Conservation (phyloP, 2,888 invertebrate genomes). For the Ypsolopha scabrella region DNA sequence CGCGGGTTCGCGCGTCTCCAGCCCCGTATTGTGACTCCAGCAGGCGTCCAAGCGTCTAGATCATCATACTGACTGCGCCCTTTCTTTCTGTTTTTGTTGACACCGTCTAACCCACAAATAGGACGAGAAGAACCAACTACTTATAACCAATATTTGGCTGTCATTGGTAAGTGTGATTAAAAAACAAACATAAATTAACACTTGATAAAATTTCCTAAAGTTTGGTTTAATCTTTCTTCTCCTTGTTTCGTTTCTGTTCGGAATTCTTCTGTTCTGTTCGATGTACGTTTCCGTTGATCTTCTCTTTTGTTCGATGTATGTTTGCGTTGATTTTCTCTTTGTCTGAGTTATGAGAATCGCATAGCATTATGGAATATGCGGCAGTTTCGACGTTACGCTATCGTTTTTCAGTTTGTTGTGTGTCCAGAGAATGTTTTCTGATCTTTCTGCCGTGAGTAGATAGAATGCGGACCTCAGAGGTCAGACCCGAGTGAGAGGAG, state of each 20-base stretch:
- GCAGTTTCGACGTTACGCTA: slow-evolving; percentile 42
- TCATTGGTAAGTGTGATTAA: slow-evolving; percentile 88
- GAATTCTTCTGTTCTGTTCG: slow-evolving; percentile 15
- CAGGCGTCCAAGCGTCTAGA: slow-evolving; percentile 47
- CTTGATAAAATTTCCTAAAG: slow-evolving; percentile 46
- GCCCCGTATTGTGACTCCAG: slow-evolving; percentile 25
- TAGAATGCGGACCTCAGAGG: slow-evolving; percentile 21
- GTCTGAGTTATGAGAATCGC: slow-evolving; percentile 53
- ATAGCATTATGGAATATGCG: slow-evolving; percentile 67
- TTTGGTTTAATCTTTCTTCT: slow-evolving; percentile 29
- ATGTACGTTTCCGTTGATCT: slow-evolving; percentile 24
- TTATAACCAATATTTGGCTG: slow-evolving; percentile 95
- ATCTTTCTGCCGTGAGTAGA: slow-evolving; percentile 38
- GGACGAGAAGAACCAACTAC: slow-evolving; percentile 97
- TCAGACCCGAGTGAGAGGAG: too few species aligned
- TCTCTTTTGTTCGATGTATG: slow-evolving; percentile 23
- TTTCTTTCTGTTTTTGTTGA: slow-evolving; percentile 79
- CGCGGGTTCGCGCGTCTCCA: slow-evolving; percentile 29
- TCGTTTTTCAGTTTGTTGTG: slow-evolving; percentile 19
- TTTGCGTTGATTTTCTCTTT: slow-evolving; percentile 35
- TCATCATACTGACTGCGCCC: slow-evolving; percentile 67
- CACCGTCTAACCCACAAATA: slow-evolving; percentile 75
- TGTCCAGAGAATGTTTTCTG: slow-evolving; percentile 9
- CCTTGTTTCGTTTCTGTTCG: slow-evolving; percentile 24
- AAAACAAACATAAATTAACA: slow-evolving; percentile 65